Evolutionary conservation across 2,113 vertebrate species (phyloP), one percentile per base, ranked within the genome.

Genomic region (Taxidea taxus): DNA sequence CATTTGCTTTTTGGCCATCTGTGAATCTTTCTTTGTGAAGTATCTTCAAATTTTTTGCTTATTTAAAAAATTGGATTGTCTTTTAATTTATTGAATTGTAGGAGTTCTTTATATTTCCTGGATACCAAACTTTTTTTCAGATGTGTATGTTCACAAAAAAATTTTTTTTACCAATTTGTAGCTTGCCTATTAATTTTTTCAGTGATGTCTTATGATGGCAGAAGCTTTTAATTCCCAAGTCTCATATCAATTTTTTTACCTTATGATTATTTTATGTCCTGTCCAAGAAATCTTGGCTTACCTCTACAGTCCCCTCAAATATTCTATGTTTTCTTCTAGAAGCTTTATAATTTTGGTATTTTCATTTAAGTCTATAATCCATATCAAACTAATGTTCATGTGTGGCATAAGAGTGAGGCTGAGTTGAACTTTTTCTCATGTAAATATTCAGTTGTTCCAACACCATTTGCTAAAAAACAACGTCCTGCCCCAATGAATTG

Each of bases 211-310:
- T 93, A 83, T 66, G 44, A 66, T 80, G 49, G 47, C 11, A 84
- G 75, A 87, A 95, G 42, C 23, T 80, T 96, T 84, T 54, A 37
- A 87, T 77, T 90, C 91, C 42, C 51, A 81, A 82, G 3, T 90
- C 21, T 56, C 77, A 89, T 56, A 80, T 78, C 37, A 37, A 15
- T 29, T 86, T 62, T 62, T 87, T 74, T 62, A 16, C 47, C 31
- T 68, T 64, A n/a, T 68, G 15, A 2, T 54, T 54, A 44, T 82
- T 88, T 91, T 83, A 72, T 44, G 4, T 90, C 21, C 66, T 58
- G 7, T 60, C 56, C 58, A 78, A 78, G 85, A 94, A 80, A 77
- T 56, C 34, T 90, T n/a, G 37, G 31, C 18, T 62, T 94, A 66
- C 37, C n/a, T 90, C 14, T 90, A 23, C 37, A 11, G 7, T 31